phyloP scores from a whole-genome alignment of 2,888 invertebrate genomes.

The Cephus spinipes region DNA sequence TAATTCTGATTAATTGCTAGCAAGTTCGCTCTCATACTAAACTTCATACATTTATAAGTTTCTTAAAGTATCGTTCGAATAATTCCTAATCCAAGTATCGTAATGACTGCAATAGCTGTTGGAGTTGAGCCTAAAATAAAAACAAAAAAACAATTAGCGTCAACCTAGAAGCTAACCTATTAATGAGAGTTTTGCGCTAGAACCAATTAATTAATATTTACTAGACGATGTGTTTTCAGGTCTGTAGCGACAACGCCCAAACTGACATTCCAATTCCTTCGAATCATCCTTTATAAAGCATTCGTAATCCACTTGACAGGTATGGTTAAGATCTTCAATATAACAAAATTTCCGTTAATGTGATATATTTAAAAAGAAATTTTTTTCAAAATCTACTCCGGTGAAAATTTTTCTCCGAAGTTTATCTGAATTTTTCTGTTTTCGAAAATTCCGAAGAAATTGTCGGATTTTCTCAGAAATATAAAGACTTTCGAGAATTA shows the following conservation, averaged over 20 bases:
- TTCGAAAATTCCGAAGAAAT: too few species aligned
- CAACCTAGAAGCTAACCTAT: not conserved
- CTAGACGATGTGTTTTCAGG: constrained; percentile 28
- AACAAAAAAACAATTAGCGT: not conserved
- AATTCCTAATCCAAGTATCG: not conserved
- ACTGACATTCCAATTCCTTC: constrained; percentile 34
- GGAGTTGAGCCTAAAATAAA: not conserved
- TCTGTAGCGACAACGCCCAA: constrained; percentile 39
- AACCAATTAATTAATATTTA: constrained; percentile 37
- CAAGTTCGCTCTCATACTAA: not conserved
- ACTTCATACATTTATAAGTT: not conserved
- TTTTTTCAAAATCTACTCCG: not conserved
- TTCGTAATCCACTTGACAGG: constrained; percentile 38
- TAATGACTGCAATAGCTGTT: not conserved
- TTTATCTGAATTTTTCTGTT: too few species aligned
- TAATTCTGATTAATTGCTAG: too few species aligned
- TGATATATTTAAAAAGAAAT: not conserved
- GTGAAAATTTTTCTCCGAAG: too few species aligned
- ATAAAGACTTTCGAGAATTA: too few species aligned
- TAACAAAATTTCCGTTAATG: not conserved
- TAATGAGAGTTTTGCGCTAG: not conserved
- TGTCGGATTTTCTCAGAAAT: too few species aligned
- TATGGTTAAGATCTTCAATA: constrained; percentile 35
- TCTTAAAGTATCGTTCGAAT: too few species aligned
- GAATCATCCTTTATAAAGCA: constrained; percentile 29